These are phyloP conservation scores for Philaethria dido DNA, from an alignment of 2,888 invertebrate genomes.

Conservation along the genomic window DNA sequence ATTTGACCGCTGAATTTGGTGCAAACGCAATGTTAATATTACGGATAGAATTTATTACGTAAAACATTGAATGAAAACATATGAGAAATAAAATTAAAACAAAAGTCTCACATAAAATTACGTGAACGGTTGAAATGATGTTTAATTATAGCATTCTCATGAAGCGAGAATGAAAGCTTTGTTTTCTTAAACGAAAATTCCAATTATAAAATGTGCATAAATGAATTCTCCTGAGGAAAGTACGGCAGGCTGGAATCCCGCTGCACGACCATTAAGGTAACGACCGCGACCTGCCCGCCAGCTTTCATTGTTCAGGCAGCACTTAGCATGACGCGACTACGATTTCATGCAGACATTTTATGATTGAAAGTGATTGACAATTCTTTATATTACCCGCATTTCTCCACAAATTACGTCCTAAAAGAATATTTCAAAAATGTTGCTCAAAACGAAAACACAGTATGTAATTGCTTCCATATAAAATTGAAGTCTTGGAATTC, in stretches of 20 bases:
- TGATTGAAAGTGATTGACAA: constrained; percentile 57
- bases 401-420: constrained; percentile 30
- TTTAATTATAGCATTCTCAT: constrained; percentile 42
- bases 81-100: constrained; percentile 31
- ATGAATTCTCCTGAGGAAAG: constrained; percentile 69
- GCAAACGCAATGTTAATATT: constrained; percentile 13
- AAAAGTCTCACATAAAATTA: constrained; percentile 38
- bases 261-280: constrained; percentile 63
- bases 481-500: constrained; percentile 72
- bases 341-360: constrained; percentile 56
- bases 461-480: constrained; percentile 54
- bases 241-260: constrained; percentile 62
- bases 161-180: constrained; percentile 41
- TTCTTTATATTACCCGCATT: constrained; percentile 43
- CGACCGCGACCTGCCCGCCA: constrained; percentile 66
- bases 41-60: constrained; percentile 44
- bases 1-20: neutral
- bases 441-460: constrained; percentile 14
- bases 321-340: constrained; percentile 63
- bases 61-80: constrained; percentile 33
- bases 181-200: constrained; percentile 44
- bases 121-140: constrained; percentile 41
- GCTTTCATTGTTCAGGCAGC: constrained; percentile 71
- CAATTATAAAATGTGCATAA: constrained; percentile 48
- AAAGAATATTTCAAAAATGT: constrained; percentile 24